Evolutionary conservation across 2,113 vertebrate genomes (phyloP).

Genomic region (Anhinga rufa): DNA sequence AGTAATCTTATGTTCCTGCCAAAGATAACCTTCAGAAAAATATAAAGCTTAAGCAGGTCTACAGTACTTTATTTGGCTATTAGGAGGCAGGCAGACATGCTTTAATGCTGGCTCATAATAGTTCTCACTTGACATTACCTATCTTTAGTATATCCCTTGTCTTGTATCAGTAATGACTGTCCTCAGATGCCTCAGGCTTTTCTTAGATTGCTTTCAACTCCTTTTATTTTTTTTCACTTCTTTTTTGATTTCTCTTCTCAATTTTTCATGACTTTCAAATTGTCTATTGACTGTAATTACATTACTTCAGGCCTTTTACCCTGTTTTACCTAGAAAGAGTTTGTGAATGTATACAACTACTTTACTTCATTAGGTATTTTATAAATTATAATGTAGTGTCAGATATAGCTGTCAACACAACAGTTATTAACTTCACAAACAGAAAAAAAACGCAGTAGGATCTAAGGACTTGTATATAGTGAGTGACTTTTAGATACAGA

Average conservation of each 20-base stretch:
- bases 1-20: neutral
- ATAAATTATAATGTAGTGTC: neutral
- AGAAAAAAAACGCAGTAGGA: neutral
- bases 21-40: neutral
- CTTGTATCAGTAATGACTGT: neutral
- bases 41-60: neutral
- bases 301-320: neutral
- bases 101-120: neutral
- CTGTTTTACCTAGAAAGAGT: neutral
- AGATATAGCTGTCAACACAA: neutral
- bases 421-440: neutral
- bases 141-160: neutral
- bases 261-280: slow-evolving; percentile 21
- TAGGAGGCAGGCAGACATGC: neutral
- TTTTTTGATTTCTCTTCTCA: neutral
- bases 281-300: neutral
- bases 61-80: neutral
- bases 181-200: slow-evolving; percentile 11
- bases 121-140: neutral
- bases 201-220: slow-evolving; percentile 5
- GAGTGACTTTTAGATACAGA: neutral
- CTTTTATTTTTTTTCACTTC: neutral
- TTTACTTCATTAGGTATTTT: neutral
- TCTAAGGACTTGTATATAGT: neutral
- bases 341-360: neutral